Base-by-base conservation (phyloP, 2,888 invertebrate genomes). In the Spodoptera exigua region DNA sequence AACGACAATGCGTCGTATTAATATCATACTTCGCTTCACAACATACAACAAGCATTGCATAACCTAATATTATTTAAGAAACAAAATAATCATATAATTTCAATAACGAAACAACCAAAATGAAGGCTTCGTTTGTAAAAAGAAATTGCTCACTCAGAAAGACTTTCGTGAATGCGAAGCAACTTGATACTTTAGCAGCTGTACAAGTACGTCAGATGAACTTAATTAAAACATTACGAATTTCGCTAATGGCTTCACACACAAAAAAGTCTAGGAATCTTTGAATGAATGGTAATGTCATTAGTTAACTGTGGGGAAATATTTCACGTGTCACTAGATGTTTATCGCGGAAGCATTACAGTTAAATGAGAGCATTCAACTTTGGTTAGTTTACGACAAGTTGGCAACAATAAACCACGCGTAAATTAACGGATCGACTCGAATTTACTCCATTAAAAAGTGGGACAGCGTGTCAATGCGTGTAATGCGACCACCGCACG, bases 291-390 rank as follows among this genome's bases (percentile, higher is more conserved):
- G 35, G 45, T 52, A 40, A 41, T 52, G 37, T 46, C 58, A 70
- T 45, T 49, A 39, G 27, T 49, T 39, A 62, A 53, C 51, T 32
- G 64, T 40, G 11, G 39, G 32, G 27, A 56, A 56, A 61, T 73
- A 64, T 63, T 70, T 61, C 43, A 60, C 47, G 60, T 60, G 67
- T 64, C 61, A 61, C 49, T 55, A 45, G 69, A 72, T 69, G 21
- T 14, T 61, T 54, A 64, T 60, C 61, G 17, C 53, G 58, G 59
- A 40, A 32, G 44, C 34, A 39, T 11, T 43, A 77, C 77, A 61
- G 66, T 76, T 70, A 77, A 46, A 56, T 52, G 41, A 14, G 44
- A 40, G 21, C 70, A 18, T 59, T 57, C 48, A 65, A 48, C 54
- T 63, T 60, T 57, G 35, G 53, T 37, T 34, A 7, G n/a, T 35